Evolutionary conservation across 2,888 invertebrate genomes (phyloP).

Genomic region (Taenaris catops): DNA sequence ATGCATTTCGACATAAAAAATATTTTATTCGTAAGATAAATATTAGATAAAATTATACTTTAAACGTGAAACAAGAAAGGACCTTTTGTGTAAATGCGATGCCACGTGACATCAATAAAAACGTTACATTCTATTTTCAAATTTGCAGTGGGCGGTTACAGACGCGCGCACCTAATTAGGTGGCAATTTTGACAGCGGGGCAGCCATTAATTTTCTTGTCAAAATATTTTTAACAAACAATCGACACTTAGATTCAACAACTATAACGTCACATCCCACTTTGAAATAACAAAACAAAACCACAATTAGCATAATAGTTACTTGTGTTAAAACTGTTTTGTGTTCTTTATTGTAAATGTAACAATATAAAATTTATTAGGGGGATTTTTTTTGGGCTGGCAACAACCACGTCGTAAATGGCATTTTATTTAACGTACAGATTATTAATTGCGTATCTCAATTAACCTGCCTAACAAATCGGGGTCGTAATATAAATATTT

Average conservation of each 20-base stretch:
- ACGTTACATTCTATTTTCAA: conserved; percentile 67
- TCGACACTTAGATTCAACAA: conserved; percentile 44
- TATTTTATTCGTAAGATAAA: no score
- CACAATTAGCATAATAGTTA: conserved; percentile 77
- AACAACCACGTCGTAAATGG: conserved; percentile 8
- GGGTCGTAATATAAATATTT: conserved; percentile 62
- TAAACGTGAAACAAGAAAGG: no score
- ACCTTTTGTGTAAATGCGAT: conserved; percentile 20
- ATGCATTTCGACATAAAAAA: no score
- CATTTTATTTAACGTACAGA: conserved; percentile 34
- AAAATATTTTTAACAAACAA: conserved; percentile 77
- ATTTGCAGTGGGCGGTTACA: conserved; percentile 53
- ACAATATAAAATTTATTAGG: conserved; percentile 19
- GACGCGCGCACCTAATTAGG: conserved; percentile 57
- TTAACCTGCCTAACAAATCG: conserved; percentile 55
- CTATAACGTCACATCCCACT: conserved; percentile 44
- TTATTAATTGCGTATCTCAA: conserved; percentile 47
- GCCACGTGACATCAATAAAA: conserved; percentile 69
- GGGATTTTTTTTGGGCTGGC: no score
- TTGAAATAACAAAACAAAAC: conserved; percentile 69
- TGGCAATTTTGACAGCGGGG: conserved; percentile 64
- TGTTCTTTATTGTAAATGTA: conserved; percentile 24
- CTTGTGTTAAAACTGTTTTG: conserved; percentile 35
- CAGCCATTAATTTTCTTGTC: conserved; percentile 69
- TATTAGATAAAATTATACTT: no score